A percentile compares a stretch with the other conserved stretches of the same genome.
phyloP scores from a whole-genome alignment of 2,113 vertebrate genomes.

The Strigops habroptila region DNA sequence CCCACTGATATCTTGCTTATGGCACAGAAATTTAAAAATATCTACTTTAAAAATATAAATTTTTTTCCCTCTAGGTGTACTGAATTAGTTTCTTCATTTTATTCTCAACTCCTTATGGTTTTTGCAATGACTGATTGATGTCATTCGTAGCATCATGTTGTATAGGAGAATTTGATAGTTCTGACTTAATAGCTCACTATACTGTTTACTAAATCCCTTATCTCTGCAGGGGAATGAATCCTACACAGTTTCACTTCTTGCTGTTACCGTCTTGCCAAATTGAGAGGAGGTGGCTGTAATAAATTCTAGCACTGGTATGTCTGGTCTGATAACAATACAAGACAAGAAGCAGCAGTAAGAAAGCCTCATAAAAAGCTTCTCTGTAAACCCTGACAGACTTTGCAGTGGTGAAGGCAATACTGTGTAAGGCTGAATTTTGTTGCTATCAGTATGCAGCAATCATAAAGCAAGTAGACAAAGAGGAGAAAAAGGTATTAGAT shows the following conservation, averaged over 20 bases:
- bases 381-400: neutral
- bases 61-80: neutral
- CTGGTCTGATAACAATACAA: neutral
- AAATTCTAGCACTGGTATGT: neutral
- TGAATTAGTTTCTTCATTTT: neutral
- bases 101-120: neutral
- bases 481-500: neutral
- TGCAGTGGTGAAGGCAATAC: neutral
- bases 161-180: neutral
- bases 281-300: neutral
- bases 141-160: neutral
- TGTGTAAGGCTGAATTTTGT: neutral
- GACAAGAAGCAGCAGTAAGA: neutral
- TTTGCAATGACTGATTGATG: neutral
- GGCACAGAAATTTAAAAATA: neutral
- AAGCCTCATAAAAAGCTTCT: neutral
- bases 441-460: accelerated
- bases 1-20: slow-evolving; percentile 7
- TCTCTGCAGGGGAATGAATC: neutral
- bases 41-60: neutral
- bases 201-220: neutral
- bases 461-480: neutral
- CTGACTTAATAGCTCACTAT: neutral
- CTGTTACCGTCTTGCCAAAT: neutral
- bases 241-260: neutral